Evolutionary conservation across 2,113 vertebrate species (phyloP).

Genomic region (Verasper variegatus): DNA sequence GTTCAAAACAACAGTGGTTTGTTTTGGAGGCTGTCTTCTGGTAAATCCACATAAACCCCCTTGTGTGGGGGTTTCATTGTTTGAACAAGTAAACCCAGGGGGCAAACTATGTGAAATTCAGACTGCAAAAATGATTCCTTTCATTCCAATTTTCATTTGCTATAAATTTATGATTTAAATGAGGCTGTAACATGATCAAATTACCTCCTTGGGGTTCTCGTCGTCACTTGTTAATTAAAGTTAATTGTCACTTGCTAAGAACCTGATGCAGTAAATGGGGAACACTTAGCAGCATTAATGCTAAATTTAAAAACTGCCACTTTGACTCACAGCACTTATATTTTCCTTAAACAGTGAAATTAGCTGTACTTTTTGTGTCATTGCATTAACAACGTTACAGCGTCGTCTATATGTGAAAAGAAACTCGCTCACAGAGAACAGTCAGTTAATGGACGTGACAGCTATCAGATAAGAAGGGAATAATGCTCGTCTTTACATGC

Average conservation of each 20-base stretch:
- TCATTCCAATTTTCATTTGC: neutral
- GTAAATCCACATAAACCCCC: neutral
- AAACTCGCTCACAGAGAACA: neutral
- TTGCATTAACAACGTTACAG: neutral
- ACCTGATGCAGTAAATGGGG: neutral
- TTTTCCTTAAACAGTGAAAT: neutral
- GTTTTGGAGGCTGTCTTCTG: neutral
- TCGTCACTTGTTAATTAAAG: neutral
- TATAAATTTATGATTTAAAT: neutral
- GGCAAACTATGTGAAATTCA: neutral
- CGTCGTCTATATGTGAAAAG: neutral
- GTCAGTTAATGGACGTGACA: neutral
- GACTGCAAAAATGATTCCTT: neutral
- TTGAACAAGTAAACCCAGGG: neutral
- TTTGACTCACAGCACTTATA: neutral
- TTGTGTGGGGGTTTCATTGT: slow-evolving; percentile 2
- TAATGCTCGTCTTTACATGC: neutral
- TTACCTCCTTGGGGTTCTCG: no score
- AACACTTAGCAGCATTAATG: neutral
- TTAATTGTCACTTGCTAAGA: neutral
- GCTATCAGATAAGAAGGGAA: neutral
- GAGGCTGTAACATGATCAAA: neutral
- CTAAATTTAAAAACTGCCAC: neutral
- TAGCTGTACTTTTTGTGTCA: neutral
- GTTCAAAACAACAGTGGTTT: neutral